Base-by-base conservation (phyloP, 2,888 invertebrate species). In the Dysmachus trigonus region DNA sequence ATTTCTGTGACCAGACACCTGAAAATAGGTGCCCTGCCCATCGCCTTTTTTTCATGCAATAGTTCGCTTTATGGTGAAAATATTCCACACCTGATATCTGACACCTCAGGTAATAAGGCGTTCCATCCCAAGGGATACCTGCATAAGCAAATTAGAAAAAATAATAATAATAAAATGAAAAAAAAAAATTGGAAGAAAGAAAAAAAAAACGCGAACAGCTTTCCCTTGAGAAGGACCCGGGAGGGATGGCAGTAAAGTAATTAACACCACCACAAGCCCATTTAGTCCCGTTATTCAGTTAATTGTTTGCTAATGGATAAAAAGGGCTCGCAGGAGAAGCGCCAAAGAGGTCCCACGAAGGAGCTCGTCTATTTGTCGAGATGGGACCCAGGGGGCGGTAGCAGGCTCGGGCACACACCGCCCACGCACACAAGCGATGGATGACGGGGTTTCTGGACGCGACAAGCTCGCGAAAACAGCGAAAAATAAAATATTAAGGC, bases 211-310 rank as follows among this genome's bases (percentile, higher is more conserved):
- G 41, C 71, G 41, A 41, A 18, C n/a, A 18, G 27, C 30, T 72
- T 18, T 53, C 72, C 38, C 41, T 41, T 41, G 72, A 83, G 30
- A 35, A 38, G 38, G 10, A 83, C 13, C 41, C 38, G 72, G 30
- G 83, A 47, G 47, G 41, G 74, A 86, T 86, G 85, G 85, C 82
- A 86, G 85, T 86, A 86, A 87, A 87, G 85, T 87, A 87, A 87
- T 87, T 87, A 87, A 86, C 87, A 76, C 85, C 74, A 86, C 86
- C 77, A 82, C 86, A 85, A 72, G 18, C 72, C 71, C 85, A 76
- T 85, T 76, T 76, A 33, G 22, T 33, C 76, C 79, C 47, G 76
- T 82, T 85, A 85, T 86, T 77, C 82, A 73, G 74, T 85, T 86
- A 87, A 86, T 87, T 86, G 85, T 87, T 82, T 86, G 85, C 85